Base-by-base conservation (phyloP, 2,888 invertebrate species). In the Amblyjoppa fuscipennis region DNA sequence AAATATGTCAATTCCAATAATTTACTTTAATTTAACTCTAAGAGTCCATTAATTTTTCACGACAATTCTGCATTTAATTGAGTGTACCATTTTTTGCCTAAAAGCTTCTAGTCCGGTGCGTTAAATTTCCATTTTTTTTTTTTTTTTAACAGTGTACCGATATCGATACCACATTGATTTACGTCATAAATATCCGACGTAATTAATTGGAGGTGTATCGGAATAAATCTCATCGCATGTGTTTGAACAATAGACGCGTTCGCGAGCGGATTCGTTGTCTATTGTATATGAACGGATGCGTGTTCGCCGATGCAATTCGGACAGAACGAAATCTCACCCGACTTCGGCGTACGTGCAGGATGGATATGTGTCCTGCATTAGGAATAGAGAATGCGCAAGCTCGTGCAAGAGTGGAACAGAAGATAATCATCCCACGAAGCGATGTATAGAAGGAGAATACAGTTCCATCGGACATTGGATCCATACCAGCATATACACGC, bases 391-490 rank as follows among this genome's bases (percentile, higher is more conserved):
- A 70, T 70, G 6, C 6, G 49, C 49, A 25, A 51, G 34, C 7
- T 45, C 25, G 38, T 20, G 20, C 20, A 25, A 28, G 28, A 45
- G 51, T 13, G 28, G 13, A 49, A 70, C 28, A 45, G 49, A 70
- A 70, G 69, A 70, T 70, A 51, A 70, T 49, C 45, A 70, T 70
- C 25, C 45, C 45, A 3, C 28, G 69, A 16, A 70, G 0, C 41
- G 5, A 28, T 49, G 45, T 16, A 49, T 28, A 49, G 69, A 20
- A 20, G 69, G 45, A 31, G 25, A 11, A 25, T 70, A 25, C 49
- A 31, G 34, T 64, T n/a, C 1, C 64, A 51, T 20, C 31, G 20
- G 11, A 31, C 64, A 51, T 64, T 49, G n/a, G 13, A 64, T 31
- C 28, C 45, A n/a, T 28, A 73, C 41, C 5, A 28, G 49, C 3